Conservation (phyloP, 2,113 vertebrate genomes). For the Camelus bactrianus region DNA sequence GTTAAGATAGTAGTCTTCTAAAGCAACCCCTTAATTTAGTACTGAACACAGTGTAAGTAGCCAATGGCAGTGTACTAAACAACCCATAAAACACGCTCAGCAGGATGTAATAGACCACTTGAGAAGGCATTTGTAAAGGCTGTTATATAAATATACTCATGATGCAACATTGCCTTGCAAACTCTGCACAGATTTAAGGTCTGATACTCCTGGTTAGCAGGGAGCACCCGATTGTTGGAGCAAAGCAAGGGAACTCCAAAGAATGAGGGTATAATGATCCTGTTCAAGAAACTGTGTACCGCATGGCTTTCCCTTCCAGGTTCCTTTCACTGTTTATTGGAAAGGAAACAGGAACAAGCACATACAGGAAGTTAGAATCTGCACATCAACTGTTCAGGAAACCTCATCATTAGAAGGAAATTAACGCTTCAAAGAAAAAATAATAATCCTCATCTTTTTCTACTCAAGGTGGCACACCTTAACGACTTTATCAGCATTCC, state of each 20-base stretch:
- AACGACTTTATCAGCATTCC: conserved; percentile 64
- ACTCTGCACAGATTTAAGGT: not conserved
- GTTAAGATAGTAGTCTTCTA: not conserved
- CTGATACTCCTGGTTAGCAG: not conserved
- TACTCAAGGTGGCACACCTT: conserved; percentile 70
- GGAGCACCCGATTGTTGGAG: not conserved
- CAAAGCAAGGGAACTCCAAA: not conserved
- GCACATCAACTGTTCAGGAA: not conserved
- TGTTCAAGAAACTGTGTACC: not conserved
- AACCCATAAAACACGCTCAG: not conserved
- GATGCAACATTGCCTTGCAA: not conserved
- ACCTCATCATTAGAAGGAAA: conserved; percentile 72
- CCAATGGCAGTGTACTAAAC: not conserved
- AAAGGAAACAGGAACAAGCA: not conserved
- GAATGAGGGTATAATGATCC: not conserved
- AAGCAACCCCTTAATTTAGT: not conserved
- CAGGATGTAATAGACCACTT: not conserved
- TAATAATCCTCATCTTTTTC: conserved; percentile 70
- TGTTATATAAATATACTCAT: not conserved
- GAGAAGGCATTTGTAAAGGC: not conserved
- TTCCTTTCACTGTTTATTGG: not conserved
- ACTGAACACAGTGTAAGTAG: not conserved
- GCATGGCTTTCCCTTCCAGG: conserved; percentile 14
- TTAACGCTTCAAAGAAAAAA: conserved; percentile 58
- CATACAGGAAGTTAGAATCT: not conserved